Evolutionary conservation across 2,888 invertebrate species (phyloP), one percentile per base, ranked within the genome.

Genomic region (Idaea aversata): DNA sequence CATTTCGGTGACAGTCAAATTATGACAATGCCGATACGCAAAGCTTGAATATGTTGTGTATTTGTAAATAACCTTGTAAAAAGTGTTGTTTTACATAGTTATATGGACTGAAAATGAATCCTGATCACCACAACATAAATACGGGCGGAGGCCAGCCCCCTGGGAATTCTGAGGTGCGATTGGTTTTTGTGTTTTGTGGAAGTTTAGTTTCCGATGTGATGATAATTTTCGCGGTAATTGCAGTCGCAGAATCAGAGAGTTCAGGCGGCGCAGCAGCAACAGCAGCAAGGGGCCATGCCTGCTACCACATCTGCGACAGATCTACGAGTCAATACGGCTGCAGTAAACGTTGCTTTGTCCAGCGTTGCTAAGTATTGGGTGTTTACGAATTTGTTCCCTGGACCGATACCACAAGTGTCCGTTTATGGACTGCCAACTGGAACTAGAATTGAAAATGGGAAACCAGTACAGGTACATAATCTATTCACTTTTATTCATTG

Each of bases 291-390:
- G 71, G 88, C 81, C 75, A 77, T 90, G 71, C 87, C 93, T 67
- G 91, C 94, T 62, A 93, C 94, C 64, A 94, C 94, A 65, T 93
- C 94, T 69, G 94, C 95, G 62, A 94, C 95, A 6, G 95, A 95
- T 83, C 84, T 95, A 61, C 85, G 95, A 79, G 95, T 95, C 61
- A 95, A 95, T 81, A 94, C 95, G 0, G 94, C 95, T 62, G 95
- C 95, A 67, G 93, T 95, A 72, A 95, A 95, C 84, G 95, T 96
- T 79, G 95, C 96, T 81, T 93, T 96, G 90, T 95, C 95, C 83
- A 95, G 94, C 90, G 96, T 96, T 80, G 96, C 96, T 73, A 97
- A 97, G 88, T 97, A 96, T 87, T 97, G 96, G 96, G 96, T 97
- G 83, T 94, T 97, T 85, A 96, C 96, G 70, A 96, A 96, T 94